Percentiles rank a stretch among this genome's conserved stretches.
Conservation (phyloP, 2,113 vertebrate genomes). For the Leuciscus idus region DNA sequence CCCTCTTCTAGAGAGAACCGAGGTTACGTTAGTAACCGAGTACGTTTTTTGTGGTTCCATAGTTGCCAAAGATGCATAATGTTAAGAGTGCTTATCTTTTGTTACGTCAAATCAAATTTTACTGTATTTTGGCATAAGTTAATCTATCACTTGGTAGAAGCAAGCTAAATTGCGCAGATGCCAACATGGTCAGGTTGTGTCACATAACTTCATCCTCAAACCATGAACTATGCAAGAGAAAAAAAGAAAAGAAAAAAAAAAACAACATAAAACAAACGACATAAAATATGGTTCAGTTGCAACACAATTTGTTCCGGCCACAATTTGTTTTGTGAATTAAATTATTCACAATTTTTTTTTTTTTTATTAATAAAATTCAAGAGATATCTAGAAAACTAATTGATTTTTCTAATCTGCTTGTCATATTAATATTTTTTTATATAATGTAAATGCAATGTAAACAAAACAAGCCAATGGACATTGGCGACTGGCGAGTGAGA, state of each 20-base stretch:
- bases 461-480: too few relatives aligned
- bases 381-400: too few relatives aligned
- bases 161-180: neutral
- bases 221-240: too few relatives aligned
- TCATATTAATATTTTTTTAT: too few relatives aligned
- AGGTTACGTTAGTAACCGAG: too few relatives aligned
- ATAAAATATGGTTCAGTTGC: neutral
- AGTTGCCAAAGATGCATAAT: neutral
- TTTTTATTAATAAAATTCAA: neutral
- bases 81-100: neutral
- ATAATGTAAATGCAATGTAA: too few relatives aligned
- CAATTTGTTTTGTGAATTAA: neutral
- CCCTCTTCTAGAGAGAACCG: too few relatives aligned
- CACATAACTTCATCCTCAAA: neutral
- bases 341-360: too few relatives aligned
- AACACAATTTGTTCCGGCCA: neutral
- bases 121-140: neutral
- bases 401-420: too few relatives aligned
- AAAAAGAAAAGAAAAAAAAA: neutral
- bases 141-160: neutral
- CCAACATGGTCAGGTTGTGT: neutral
- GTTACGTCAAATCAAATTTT: neutral
- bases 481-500: too few relatives aligned
- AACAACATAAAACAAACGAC: neutral
- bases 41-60: neutral